A percentile compares a stretch with the other conserved stretches of the same genome.
phyloP scores from a whole-genome alignment of 2,113 vertebrate species.

The Dicaeum eximium region DNA sequence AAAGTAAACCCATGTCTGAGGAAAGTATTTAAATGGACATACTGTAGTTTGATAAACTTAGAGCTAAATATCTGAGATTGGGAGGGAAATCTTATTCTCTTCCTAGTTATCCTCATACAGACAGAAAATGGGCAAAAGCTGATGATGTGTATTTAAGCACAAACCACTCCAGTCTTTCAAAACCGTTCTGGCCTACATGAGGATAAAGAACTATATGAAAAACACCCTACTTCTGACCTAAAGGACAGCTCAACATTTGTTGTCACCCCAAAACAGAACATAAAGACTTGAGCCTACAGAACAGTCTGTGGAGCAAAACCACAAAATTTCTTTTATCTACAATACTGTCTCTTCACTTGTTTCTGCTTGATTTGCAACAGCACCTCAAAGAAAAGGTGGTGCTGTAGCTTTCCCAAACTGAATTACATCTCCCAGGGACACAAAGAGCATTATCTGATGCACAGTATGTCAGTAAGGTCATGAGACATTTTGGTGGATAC shows the following conservation, averaged over 20 bases:
- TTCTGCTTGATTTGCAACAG: background rate
- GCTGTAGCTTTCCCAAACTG: background rate
- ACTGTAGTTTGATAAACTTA: background rate
- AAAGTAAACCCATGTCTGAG: background rate
- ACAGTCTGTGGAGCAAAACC: background rate
- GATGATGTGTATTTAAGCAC: background rate
- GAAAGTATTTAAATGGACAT: background rate
- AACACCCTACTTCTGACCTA: background rate
- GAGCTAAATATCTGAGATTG: background rate
- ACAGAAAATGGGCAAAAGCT: background rate
- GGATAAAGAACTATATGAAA: background rate
- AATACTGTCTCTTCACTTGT: background rate
- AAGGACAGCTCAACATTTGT: background rate
- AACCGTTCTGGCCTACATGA: background rate
- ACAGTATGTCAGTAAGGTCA: background rate
- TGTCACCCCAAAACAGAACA: background rate
- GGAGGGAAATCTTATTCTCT: background rate
- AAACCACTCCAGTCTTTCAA: background rate
- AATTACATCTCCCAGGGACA: background rate
- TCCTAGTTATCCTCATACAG: background rate
- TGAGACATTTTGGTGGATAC: background rate
- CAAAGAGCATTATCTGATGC: background rate
- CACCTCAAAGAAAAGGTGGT: background rate
- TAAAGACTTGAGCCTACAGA: background rate
- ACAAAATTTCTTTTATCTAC: background rate